phyloP scores from a whole-genome alignment of 2,888 invertebrate species.

The Drosophila incognita region DNA sequence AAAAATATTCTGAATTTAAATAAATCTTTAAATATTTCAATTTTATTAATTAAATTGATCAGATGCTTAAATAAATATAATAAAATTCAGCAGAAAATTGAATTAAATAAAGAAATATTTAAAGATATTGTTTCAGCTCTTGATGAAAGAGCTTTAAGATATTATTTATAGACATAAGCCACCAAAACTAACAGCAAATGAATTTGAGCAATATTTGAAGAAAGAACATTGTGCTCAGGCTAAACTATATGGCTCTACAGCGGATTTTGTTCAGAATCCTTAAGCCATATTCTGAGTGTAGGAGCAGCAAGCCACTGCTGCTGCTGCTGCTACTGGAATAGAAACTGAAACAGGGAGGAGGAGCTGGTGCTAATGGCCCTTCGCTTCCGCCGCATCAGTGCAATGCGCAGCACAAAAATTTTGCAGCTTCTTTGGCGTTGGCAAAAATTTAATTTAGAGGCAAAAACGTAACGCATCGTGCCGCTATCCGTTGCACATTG shows the following conservation, averaged over 20 bases:
- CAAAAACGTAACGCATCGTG: slow-evolving; percentile 78
- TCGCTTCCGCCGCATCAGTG: slow-evolving; percentile 76
- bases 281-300: not conserved
- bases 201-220: not conserved
- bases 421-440: slow-evolving; percentile 81
- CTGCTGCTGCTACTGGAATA: not conserved
- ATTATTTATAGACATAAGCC: not conserved
- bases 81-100: accelerated
- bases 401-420: slow-evolving; percentile 80
- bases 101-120: not conserved
- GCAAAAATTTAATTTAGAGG: slow-evolving; percentile 81
- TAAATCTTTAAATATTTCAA: not conserved
- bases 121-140: not conserved
- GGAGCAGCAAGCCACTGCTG: not conserved
- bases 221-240: not conserved
- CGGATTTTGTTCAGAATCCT: not conserved
- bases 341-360: slow-evolving; percentile 23
- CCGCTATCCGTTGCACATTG: slow-evolving; percentile 57
- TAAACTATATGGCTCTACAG: too few species aligned
- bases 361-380: slow-evolving; percentile 70
- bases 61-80: not conserved
- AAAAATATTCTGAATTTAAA: not conserved
- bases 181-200: not conserved
- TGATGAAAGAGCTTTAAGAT: not conserved
- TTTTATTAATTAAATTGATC: not conserved